Evolutionary conservation across 2,888 invertebrate genomes (phyloP).

Genomic region (Lymantria monacha): DNA sequence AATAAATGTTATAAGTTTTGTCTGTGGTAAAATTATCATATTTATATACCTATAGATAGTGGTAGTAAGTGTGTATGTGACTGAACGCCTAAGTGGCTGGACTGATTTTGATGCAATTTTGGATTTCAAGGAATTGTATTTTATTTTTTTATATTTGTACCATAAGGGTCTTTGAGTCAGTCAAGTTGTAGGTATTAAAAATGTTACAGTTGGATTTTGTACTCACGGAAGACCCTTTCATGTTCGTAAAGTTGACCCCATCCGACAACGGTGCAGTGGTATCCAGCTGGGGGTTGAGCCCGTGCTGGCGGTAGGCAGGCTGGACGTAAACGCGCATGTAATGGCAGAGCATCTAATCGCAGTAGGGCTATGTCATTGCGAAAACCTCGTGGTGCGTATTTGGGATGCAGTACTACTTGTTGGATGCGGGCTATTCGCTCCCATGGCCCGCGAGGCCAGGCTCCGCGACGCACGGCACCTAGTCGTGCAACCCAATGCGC

Average conservation of each 20-base stretch:
- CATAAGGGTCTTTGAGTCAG: too few species aligned
- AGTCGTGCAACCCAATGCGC: constrained; percentile 92
- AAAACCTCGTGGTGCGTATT: constrained; percentile 88
- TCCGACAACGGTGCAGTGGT: constrained; percentile 89
- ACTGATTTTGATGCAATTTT: too few species aligned
- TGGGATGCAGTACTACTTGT: constrained; percentile 86
- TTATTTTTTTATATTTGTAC: too few species aligned
- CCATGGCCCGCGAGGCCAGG: constrained; percentile 88
- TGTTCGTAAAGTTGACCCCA: constrained; percentile 92
- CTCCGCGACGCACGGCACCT: constrained; percentile 87
- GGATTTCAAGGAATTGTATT: too few species aligned
- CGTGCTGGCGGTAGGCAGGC: constrained; percentile 82
- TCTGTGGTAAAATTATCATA: too few species aligned
- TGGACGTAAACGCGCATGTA: constrained; percentile 69
- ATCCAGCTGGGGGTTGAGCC: constrained; percentile 83
- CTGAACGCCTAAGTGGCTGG: too few species aligned
- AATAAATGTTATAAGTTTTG: too few species aligned
- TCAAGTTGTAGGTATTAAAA: too few species aligned
- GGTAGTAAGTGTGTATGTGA: too few species aligned
- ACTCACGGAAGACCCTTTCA: constrained; percentile 90
- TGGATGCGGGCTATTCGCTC: constrained; percentile 86
- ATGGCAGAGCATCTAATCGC: constrained; percentile 83
- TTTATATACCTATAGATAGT: too few species aligned
- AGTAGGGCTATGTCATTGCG: constrained; percentile 90
- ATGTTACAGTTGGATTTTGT: too few species aligned